phyloP scores from a whole-genome alignment of 2,113 vertebrate genomes.

The Psammodynastes pulverulentus region DNA sequence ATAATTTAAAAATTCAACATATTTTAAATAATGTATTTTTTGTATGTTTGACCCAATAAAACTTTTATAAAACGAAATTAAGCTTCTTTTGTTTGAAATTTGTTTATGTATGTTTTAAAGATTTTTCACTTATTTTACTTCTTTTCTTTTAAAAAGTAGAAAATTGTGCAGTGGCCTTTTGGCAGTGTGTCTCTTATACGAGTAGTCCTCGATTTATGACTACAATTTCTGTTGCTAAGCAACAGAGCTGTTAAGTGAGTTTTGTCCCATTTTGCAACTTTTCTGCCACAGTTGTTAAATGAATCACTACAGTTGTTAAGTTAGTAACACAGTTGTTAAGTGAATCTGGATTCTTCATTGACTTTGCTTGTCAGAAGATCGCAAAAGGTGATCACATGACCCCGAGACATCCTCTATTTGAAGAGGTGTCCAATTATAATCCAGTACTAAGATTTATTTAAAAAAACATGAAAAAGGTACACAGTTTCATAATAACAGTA shows the following conservation, averaged over 20 bases:
- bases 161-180: not conserved
- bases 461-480: not conserved
- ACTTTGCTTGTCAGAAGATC: not conserved
- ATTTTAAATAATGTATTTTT: no score
- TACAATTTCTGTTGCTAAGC: not conserved
- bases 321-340: not conserved
- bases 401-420: not conserved
- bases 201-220: not conserved
- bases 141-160: not conserved
- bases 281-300: not conserved
- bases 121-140: not conserved
- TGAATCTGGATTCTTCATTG: not conserved
- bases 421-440: not conserved
- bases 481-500: not conserved
- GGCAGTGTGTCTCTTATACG: not conserved
- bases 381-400: no score
- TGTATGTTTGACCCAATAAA: no score
- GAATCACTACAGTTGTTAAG: not conserved
- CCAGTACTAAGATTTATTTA: not conserved
- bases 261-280: not conserved
- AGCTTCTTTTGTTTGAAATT: no score
- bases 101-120: not conserved
- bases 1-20: no score
- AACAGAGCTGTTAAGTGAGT: not conserved
- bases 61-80: no score